phyloP scores from a whole-genome alignment of 2,888 invertebrate species.

The Siphonodentalium dalli region DNA sequence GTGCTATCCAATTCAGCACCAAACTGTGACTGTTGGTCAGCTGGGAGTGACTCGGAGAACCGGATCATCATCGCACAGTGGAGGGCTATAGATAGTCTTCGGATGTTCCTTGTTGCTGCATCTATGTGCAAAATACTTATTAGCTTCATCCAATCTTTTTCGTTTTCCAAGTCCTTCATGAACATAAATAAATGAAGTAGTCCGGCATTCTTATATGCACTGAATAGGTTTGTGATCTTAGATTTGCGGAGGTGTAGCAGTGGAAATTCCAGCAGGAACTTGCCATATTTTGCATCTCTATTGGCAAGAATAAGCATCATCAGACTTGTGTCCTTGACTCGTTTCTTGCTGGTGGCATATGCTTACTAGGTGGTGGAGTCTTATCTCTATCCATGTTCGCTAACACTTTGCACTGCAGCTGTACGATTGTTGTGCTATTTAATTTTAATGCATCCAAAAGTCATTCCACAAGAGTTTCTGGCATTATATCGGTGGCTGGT shows the following conservation, averaged over 20 bases:
- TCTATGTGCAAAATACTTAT: constrained; percentile 22
- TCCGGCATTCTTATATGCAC: constrained; percentile 23
- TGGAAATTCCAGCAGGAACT: constrained; percentile 23
- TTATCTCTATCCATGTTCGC: no score
- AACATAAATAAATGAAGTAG: constrained; percentile 20
- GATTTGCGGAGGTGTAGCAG: constrained; percentile 22
- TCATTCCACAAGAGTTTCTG: no score
- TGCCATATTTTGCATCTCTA: constrained; percentile 3
- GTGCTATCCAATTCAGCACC: constrained; percentile 3
- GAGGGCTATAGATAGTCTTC: constrained; percentile 2
- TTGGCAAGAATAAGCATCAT: constrained; percentile 3
- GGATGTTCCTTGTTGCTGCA: constrained; percentile 13
- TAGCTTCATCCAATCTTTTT: constrained; percentile 22
- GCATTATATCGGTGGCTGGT: no score
- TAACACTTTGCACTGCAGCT: no score
- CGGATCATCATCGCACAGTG: constrained; percentile 12
- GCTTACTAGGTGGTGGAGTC: no score
- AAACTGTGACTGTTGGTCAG: background rate
- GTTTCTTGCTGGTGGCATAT: no score
- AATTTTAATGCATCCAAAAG: no score
- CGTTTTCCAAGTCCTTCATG: constrained; percentile 20
- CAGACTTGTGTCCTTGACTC: no score
- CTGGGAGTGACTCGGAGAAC: constrained; percentile 2
- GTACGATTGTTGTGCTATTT: no score
- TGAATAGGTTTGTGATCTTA: constrained; percentile 22